Evolutionary conservation across 2,888 invertebrate genomes (phyloP).

Genomic region (Dynastes grantii): DNA sequence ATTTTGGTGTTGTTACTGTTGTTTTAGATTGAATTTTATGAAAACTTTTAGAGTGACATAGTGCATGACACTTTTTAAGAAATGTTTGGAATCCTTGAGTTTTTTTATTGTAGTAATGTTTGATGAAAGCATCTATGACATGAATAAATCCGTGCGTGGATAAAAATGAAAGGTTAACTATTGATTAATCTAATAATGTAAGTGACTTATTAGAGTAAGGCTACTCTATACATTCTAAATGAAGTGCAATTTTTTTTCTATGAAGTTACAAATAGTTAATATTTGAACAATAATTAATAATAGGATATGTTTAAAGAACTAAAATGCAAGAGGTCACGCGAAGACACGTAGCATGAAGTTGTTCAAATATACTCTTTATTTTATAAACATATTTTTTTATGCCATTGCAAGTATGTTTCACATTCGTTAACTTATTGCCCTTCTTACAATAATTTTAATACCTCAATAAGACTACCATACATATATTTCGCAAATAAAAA

Average conservation of each 20-base stretch:
- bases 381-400: too few species aligned
- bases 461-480: too few species aligned
- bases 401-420: too few species aligned
- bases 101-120: constrained; percentile 4
- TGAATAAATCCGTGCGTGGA: not conserved
- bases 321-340: not conserved
- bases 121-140: not conserved
- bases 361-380: too few species aligned
- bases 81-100: not conserved
- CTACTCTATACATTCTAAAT: constrained; percentile 6
- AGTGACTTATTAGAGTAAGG: constrained; percentile 1
- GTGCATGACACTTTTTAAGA: constrained; percentile 3
- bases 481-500: not conserved
- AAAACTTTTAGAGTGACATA: constrained; percentile 4
- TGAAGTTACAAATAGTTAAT: not conserved
- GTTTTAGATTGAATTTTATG: not conserved
- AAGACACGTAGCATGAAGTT: too few species aligned
- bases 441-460: too few species aligned
- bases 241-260: constrained; percentile 21
- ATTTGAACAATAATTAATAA: not conserved
- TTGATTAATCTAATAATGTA: constrained; percentile 4
- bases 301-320: not conserved
- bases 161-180: not conserved
- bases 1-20: not conserved
- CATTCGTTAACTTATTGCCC: not conserved